phyloP scores from a whole-genome alignment of 2,888 invertebrate genomes.

The Melanchra persicariae region DNA sequence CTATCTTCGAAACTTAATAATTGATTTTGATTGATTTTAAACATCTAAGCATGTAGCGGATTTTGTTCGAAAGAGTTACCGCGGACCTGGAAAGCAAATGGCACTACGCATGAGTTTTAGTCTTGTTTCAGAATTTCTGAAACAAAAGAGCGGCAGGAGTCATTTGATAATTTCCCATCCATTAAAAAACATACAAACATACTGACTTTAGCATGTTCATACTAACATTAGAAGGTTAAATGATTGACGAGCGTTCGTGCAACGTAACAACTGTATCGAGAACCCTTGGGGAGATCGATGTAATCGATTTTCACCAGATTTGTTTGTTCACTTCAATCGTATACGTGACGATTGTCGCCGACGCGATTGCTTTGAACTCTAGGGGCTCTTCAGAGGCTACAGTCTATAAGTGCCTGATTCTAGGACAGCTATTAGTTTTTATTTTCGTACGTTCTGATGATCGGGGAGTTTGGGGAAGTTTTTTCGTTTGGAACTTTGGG shows the following conservation, averaged over 20 bases:
- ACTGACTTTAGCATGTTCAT: background rate
- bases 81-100: too few relatives aligned
- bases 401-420: slow-evolving; percentile 41
- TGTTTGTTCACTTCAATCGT: slow-evolving; percentile 80
- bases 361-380: slow-evolving; percentile 56
- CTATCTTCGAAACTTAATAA: background rate
- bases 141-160: too few relatives aligned
- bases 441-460: slow-evolving; percentile 31
- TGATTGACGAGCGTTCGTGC: background rate
- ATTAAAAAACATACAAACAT: too few relatives aligned
- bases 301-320: slow-evolving; percentile 77
- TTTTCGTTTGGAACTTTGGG: slow-evolving; percentile 13
- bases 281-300: slow-evolving; percentile 68
- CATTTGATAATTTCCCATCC: too few relatives aligned
- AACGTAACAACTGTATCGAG: slow-evolving; percentile 22
- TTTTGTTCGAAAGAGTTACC: too few relatives aligned
- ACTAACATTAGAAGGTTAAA: too few relatives aligned
- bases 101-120: too few relatives aligned
- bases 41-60: background rate
- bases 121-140: too few relatives aligned
- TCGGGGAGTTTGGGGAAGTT: slow-evolving; percentile 15
- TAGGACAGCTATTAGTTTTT: slow-evolving; percentile 43
- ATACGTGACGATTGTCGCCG: slow-evolving; percentile 73
- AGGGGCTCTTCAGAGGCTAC: slow-evolving; percentile 44
- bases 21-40: background rate